Evolutionary conservation across 2,797 vertebrate genomes (phyloP).

Genomic region (Crocodylus rhombifer): DNA sequence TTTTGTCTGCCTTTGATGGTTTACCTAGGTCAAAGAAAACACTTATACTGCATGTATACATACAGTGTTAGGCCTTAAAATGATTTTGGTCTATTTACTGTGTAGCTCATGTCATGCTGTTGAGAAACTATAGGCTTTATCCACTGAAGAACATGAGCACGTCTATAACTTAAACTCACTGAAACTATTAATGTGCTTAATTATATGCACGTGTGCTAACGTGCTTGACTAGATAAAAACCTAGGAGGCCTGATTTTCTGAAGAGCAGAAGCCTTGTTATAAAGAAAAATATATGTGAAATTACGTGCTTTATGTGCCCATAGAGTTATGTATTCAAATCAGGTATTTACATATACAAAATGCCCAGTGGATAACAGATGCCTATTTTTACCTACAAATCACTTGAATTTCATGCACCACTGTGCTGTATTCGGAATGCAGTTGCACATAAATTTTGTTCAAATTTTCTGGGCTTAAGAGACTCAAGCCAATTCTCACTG

Average conservation of each 20-base stretch:
- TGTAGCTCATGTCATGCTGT: not conserved
- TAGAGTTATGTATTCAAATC: not conserved
- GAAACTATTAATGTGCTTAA: not conserved
- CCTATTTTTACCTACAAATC: not conserved
- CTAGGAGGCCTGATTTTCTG: not conserved
- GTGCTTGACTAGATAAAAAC: not conserved
- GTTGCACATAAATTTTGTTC: rapidly evolving
- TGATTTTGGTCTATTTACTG: conserved; percentile 1
- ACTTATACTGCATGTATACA: not conserved
- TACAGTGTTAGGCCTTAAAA: not conserved
- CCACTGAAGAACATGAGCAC: not conserved
- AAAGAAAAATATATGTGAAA: not conserved
- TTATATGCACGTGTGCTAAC: not conserved
- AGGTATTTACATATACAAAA: not conserved
- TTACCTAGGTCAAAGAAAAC: not conserved
- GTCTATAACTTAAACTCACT: not conserved
- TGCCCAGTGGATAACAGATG: not conserved
- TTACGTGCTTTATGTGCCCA: not conserved
- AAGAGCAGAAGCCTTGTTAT: not conserved
- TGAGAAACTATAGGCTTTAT: not conserved
- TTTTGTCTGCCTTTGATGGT: not conserved
- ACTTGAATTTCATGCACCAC: rapidly evolving
- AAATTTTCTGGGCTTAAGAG: rapidly evolving
- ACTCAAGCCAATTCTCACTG: not conserved
- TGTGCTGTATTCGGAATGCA: not conserved